A percentile compares a stretch with the other conserved stretches of the same genome.
Conservation (phyloP, 2,113 vertebrate genomes). For the Physeter macrocephalus region DNA sequence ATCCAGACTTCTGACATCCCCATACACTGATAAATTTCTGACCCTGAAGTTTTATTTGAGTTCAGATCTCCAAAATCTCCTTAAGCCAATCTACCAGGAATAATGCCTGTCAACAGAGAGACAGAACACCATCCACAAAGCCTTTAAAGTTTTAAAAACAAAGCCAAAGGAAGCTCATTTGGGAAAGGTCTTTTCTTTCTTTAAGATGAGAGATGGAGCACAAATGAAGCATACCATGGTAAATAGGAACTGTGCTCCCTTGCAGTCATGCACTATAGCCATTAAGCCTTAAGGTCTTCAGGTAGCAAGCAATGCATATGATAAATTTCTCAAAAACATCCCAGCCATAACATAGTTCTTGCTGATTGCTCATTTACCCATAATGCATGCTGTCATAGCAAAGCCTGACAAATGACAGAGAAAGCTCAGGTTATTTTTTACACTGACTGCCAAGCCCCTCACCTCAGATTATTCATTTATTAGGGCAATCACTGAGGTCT, state of each 20-base stretch:
- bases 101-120: neutral
- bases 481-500: conserved; percentile 87
- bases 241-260: conserved; percentile 86
- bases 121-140: neutral
- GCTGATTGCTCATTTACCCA: conserved; percentile 93
- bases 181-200: conserved; percentile 69
- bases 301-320: conserved; percentile 88
- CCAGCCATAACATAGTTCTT: conserved; percentile 91
- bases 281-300: conserved; percentile 90
- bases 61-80: conserved; percentile 59
- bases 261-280: conserved; percentile 86
- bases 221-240: conserved; percentile 85
- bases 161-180: conserved; percentile 71
- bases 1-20: conserved; percentile 16
- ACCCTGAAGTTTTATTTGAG: conserved; percentile 36
- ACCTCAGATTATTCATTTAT: conserved; percentile 93
- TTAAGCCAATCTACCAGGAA: neutral
- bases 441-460: conserved; percentile 89
- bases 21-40: neutral
- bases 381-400: conserved; percentile 92
- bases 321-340: conserved; percentile 89
- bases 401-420: conserved; percentile 90
- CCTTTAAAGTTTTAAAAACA: conserved; percentile 69
- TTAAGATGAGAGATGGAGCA: conserved; percentile 76
- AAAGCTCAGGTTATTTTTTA: conserved; percentile 92